Percentiles rank a stretch among this genome's conserved stretches.
Conservation (phyloP, 1,140 invertebrate genomes). For the Lordiphosa stackelbergi region DNA sequence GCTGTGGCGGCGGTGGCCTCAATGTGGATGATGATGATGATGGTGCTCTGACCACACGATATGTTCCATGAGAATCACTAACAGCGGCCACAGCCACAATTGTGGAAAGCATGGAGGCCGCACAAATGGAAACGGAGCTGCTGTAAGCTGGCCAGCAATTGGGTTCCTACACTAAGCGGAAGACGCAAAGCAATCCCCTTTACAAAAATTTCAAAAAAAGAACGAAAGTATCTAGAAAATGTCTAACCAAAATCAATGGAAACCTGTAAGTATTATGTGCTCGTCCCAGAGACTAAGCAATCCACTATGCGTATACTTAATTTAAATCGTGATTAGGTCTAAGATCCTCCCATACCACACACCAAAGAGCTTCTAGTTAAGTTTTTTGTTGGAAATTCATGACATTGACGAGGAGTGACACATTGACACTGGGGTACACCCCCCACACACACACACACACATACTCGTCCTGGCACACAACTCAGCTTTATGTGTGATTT, state of each 20-base stretch:
- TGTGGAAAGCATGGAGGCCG: constrained; percentile 66
- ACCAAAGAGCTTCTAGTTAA: constrained; percentile 63
- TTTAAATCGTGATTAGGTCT: constrained; percentile 69
- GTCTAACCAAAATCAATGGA: constrained; percentile 7
- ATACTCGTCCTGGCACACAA: constrained; percentile 17
- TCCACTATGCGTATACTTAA: constrained; percentile 64
- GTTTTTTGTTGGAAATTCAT: constrained; percentile 46
- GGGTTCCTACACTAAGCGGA: constrained; percentile 48
- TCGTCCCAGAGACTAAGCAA: constrained; percentile 46
- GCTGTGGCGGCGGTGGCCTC: constrained; percentile 38
- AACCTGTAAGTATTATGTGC: constrained; percentile 67
- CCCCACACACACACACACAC: constrained; percentile 16
- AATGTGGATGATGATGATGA: constrained; percentile 60
- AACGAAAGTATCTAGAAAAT: constrained; percentile 2
- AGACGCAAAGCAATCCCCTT: constrained; percentile 22
- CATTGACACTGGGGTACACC: constrained; percentile 37
- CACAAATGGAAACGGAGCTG: constrained; percentile 68
- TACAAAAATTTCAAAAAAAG: constrained; percentile 1
- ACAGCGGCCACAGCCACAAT: constrained; percentile 67
- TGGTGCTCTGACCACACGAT: constrained; percentile 62
- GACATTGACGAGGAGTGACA: constrained; percentile 36
- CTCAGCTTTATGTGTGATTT: constrained; percentile 61
- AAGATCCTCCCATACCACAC: constrained; percentile 48
- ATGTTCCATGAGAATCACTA: constrained; percentile 75
- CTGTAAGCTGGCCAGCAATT: constrained; percentile 39